A percentile compares a stretch with the other conserved stretches of the same genome.
Conservation (phyloP, 2,113 vertebrate species). For the Circaetus gallicus region DNA sequence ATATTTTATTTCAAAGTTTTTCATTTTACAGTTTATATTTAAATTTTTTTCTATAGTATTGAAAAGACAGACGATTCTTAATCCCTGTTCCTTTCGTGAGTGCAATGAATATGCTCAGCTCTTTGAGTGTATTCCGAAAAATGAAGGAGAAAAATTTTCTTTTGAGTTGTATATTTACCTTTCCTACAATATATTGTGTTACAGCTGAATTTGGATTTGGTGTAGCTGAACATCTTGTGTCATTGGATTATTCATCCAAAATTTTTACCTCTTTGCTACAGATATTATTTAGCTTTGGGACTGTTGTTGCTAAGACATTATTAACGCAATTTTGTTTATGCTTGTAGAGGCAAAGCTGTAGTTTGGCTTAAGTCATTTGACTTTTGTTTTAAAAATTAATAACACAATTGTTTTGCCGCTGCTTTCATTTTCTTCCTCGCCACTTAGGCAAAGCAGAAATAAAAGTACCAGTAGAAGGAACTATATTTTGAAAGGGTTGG, state of each 20-base stretch:
- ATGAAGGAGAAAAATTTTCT: background rate
- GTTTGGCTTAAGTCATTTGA: background rate
- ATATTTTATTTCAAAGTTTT: background rate
- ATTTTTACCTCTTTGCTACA: background rate
- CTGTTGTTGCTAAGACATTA: background rate
- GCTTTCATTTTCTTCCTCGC: background rate
- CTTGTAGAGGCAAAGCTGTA: background rate
- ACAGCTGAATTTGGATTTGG: background rate
- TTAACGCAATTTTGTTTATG: background rate
- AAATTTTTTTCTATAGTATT: background rate
- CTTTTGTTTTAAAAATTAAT: constrained; percentile 4
- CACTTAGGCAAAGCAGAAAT: background rate
- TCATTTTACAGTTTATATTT: background rate
- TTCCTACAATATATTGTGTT: background rate
- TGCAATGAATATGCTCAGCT: background rate
- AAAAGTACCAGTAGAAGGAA: background rate
- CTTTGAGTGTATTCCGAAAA: background rate
- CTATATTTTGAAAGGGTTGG: background rate
- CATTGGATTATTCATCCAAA: background rate
- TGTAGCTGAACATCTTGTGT: background rate
- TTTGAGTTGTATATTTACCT: background rate
- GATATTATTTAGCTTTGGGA: background rate
- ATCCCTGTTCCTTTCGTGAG: background rate
- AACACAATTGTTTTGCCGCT: background rate
- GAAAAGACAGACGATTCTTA: background rate